Evolutionary conservation across 2,113 vertebrate species (phyloP).

Genomic region (Neogobius melanostomus): DNA sequence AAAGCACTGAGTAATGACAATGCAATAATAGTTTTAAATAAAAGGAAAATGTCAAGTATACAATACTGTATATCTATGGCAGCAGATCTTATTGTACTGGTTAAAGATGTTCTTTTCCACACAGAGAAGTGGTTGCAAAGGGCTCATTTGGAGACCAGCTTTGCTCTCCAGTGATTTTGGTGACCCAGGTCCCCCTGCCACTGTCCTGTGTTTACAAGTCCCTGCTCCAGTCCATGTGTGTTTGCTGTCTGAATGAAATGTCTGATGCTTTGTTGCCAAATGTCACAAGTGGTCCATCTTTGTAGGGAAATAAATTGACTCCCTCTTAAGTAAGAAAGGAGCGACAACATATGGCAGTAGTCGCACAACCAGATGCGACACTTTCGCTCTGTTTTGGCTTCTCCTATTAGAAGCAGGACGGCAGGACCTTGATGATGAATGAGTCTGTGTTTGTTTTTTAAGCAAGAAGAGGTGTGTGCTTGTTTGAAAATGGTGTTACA

Average conservation of each 20-base stretch:
- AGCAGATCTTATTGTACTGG: no score
- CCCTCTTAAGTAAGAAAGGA: slow-evolving; percentile 58
- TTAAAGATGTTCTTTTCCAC: neutral
- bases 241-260: slow-evolving; percentile 49
- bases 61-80: no score
- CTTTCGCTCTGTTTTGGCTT: slow-evolving; percentile 53
- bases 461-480: slow-evolving; percentile 33
- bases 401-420: slow-evolving; percentile 63
- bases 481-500: slow-evolving; percentile 7
- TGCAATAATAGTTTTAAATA: no score
- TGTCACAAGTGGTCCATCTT: slow-evolving; percentile 71
- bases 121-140: neutral
- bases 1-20: no score
- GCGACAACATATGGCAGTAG: slow-evolving; percentile 58
- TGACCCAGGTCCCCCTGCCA: slow-evolving; percentile 1
- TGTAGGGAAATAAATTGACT: slow-evolving; percentile 72
- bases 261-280: slow-evolving; percentile 62
- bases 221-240: slow-evolving; percentile 7
- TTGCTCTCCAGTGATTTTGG: neutral
- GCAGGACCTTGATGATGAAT: slow-evolving; percentile 62
- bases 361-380: slow-evolving; percentile 56
- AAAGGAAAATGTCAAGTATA: no score
- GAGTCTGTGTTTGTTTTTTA: slow-evolving; percentile 41
- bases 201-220: slow-evolving; percentile 20
- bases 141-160: slow-evolving; percentile 23